A percentile compares a stretch with the other conserved stretches of the same genome.
Evolutionary conservation across 92 coral and sea anemone species (phyloP).

Genomic region (Pocillopora grandis): DNA sequence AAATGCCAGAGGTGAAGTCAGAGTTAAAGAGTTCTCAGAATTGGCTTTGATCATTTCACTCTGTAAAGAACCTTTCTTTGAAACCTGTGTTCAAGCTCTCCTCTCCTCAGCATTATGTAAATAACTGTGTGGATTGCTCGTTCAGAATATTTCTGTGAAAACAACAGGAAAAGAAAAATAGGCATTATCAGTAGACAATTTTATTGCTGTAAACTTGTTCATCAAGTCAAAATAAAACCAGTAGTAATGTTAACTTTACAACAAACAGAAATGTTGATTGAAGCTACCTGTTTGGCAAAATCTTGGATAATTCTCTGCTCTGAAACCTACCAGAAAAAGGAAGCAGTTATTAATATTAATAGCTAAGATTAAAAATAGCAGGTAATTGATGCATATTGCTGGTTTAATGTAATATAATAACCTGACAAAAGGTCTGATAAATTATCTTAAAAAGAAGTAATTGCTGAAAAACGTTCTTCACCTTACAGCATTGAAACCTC

Average conservation of each 20-base stretch:
- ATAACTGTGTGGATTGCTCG: conserved; percentile 94
- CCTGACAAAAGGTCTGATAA: no score
- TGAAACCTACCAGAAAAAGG: conserved; percentile 70
- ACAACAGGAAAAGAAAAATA: background rate
- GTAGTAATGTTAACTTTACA: no score
- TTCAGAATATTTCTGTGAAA: conserved; percentile 84
- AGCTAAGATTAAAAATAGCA: background rate
- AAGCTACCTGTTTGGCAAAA: conserved; percentile 86
- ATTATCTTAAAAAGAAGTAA: no score
- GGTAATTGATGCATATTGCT: background rate
- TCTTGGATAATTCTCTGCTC: conserved; percentile 96
- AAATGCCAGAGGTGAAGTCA: background rate
- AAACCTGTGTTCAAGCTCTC: conserved; percentile 94
- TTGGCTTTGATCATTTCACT: conserved; percentile 57
- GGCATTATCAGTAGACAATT: background rate
- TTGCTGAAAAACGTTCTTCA: no score
- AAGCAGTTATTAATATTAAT: background rate
- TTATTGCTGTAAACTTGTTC: no score
- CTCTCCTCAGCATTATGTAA: conserved; percentile 93
- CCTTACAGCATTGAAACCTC: no score
- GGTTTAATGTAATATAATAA: no score
- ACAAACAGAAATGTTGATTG: background rate
- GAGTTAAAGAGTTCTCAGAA: background rate
- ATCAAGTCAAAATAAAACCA: no score
- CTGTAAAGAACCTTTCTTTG: conserved; percentile 97